Percentiles rank a stretch among this genome's conserved stretches.
These are phyloP conservation scores for Enteromius thamalakanensis DNA, from an alignment of 2,797 vertebrate species.

Conservation along the genomic window DNA sequence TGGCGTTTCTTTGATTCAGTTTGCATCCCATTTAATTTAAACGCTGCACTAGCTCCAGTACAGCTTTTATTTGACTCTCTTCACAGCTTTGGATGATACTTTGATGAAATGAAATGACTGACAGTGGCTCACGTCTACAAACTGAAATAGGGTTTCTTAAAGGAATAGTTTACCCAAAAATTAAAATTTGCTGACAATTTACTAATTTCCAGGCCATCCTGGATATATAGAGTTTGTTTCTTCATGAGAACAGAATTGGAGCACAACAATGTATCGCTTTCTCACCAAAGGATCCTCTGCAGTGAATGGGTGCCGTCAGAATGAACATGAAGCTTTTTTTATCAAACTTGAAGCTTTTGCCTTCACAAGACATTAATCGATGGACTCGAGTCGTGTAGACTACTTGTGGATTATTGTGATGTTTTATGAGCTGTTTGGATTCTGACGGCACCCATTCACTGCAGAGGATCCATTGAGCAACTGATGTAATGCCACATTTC, in stretches of 20 bases:
- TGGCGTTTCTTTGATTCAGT: slow-evolving; percentile 37
- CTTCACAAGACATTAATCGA: background rate
- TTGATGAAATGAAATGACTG: background rate
- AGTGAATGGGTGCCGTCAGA: background rate
- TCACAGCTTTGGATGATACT: background rate
- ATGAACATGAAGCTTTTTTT: background rate
- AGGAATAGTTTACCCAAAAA: background rate
- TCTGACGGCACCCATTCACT: background rate
- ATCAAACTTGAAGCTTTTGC: background rate
- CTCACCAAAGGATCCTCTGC: background rate
- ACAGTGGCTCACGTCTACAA: background rate
- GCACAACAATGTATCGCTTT: background rate
- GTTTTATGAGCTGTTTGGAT: background rate
- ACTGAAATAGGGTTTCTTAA: background rate
- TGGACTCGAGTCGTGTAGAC: background rate
- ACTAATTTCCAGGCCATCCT: background rate
- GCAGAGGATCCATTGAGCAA: too few species aligned
- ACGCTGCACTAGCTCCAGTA: slow-evolving; percentile 8
- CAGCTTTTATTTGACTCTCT: slow-evolving; percentile 15
- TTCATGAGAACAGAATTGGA: background rate
- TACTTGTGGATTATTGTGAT: background rate
- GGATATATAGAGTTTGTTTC: background rate
- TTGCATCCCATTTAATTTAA: slow-evolving; percentile 26
- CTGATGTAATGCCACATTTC: background rate
- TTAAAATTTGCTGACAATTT: background rate